Evolutionary conservation across 2,797 vertebrate genomes (phyloP), one percentile per base, ranked within the genome.

Genomic region (Capromys pilorides): DNA sequence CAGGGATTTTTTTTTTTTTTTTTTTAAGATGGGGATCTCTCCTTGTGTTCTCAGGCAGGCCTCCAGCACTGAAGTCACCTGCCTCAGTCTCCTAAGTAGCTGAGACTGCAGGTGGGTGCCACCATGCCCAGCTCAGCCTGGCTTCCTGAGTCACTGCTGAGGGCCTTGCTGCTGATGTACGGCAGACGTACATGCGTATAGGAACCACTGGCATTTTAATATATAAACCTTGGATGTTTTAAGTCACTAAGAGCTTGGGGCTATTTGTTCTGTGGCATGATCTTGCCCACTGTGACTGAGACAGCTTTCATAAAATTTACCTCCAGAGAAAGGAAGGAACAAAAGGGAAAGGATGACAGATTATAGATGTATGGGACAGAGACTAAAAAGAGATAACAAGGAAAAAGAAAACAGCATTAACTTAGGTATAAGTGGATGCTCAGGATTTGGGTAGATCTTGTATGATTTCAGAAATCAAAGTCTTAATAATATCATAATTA

Each of bases 401-500:
- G n/a, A n/a, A n/a, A n/a, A n/a, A n/a, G n/a, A n/a, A n/a, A n/a
- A n/a, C n/a, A n/a, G n/a, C n/a, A n/a, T n/a, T n/a, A n/a, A n/a
- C 80, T 90, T 49, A 45, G 61, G 75, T 51, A 14, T 77, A 36
- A 54, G 26, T 49, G 57, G 2, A 67, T 77, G 33, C 22, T 51
- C 22, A 67, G 51, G 78, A 18, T 73, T 95, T 24, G 19, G 54
- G 61, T 31, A 69, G 41, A 89, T 78, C 67, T 77, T 36, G 2
- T 41, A 78, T 93, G 45, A 87, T 33, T 67, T 85, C 45, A 61
- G 26, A 92, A 90, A 62, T 67, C 45, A 83, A 95, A 97, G 61
- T 90, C 51, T 45, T 45, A 59, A 24, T 41, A 91, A 91, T 7
- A 89, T 13, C 36, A 77, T 14, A 71, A 80, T 71, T 86, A 92